Evolutionary conservation across 1,140 invertebrate species (phyloP).

Genomic region (Cyclina sinensis): DNA sequence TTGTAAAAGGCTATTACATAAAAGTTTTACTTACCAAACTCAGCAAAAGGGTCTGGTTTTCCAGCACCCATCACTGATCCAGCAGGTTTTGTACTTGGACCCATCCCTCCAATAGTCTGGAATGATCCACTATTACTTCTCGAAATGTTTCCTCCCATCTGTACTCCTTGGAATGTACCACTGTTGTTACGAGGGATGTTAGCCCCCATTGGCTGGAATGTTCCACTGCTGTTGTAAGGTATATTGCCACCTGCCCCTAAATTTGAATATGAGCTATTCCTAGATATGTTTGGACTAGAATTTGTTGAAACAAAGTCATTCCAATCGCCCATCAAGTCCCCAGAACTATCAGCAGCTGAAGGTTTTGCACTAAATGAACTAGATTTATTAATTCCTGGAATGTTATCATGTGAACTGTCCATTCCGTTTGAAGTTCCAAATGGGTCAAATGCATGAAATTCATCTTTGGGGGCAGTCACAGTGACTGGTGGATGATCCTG

Average conservation of each 20-base stretch:
- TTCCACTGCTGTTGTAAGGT: conserved; percentile 53
- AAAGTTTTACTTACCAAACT: conserved; percentile 82
- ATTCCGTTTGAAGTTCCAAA: conserved; percentile 51
- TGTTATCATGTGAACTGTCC: not conserved
- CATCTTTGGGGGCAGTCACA: conserved; percentile 37
- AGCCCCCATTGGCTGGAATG: conserved; percentile 29
- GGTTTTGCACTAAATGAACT: conserved; percentile 5
- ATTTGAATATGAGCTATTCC: conserved; percentile 74
- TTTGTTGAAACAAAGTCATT: conserved; percentile 65
- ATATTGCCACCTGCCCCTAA: conserved; percentile 59
- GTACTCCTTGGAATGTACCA: conserved; percentile 34
- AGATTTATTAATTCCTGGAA: not conserved
- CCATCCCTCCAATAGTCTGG: conserved; percentile 62
- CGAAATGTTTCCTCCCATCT: conserved; percentile 64
- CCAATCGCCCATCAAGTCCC: conserved; percentile 84
- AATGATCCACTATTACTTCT: conserved; percentile 50
- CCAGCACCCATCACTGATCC: conserved; percentile 43
- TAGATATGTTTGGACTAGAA: conserved; percentile 68
- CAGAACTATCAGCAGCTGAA: conserved; percentile 51
- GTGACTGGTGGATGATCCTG: conserved; percentile 39
- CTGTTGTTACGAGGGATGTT: conserved; percentile 46
- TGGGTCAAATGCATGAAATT: conserved; percentile 71
- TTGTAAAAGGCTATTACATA: too few relatives aligned
- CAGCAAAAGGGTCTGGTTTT: conserved; percentile 84
- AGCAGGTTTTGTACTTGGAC: conserved; percentile 44